Evolutionary conservation across 2,113 vertebrate genomes (phyloP).

Genomic region (Menura novaehollandiae): DNA sequence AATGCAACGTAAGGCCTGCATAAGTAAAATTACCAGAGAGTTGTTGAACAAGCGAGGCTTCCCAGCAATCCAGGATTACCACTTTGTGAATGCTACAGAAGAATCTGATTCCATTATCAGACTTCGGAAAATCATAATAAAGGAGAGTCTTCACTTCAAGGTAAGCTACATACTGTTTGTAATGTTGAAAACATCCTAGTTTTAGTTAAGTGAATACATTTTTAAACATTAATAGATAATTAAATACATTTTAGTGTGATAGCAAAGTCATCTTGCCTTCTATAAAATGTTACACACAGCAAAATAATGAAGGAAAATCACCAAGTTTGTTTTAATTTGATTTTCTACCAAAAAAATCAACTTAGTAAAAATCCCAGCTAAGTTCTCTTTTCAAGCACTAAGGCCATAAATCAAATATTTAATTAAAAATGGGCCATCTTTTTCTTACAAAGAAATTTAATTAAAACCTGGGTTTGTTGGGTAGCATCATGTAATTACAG

Average conservation of each 20-base stretch:
- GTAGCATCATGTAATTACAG: neutral
- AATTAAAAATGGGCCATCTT: neutral
- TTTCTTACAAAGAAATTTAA: neutral
- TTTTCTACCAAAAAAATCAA: neutral
- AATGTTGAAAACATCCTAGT: neutral
- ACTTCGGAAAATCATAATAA: slow-evolving; percentile 85
- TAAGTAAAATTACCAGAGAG: slow-evolving; percentile 83
- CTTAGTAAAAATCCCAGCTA: neutral
- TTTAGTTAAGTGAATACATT: neutral
- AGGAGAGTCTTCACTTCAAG: slow-evolving; percentile 88
- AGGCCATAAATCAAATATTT: neutral
- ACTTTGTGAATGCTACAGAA: slow-evolving; percentile 85
- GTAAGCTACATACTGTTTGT: slow-evolving; percentile 43
- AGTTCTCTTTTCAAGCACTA: neutral
- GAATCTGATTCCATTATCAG: slow-evolving; percentile 84
- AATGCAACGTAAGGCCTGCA: slow-evolving; percentile 78
- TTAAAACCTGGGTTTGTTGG: neutral
- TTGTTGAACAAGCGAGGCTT: slow-evolving; percentile 85
- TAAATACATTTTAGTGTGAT: neutral
- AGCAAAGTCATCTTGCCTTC: neutral
- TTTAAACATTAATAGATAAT: neutral
- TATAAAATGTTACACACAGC: neutral
- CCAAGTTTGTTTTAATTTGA: neutral
- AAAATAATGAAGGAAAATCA: neutral
- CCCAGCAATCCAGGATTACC: slow-evolving; percentile 83